These are phyloP conservation scores for Linepithema humile DNA, from an alignment of 1,140 invertebrate species.

Conservation along the genomic window DNA sequence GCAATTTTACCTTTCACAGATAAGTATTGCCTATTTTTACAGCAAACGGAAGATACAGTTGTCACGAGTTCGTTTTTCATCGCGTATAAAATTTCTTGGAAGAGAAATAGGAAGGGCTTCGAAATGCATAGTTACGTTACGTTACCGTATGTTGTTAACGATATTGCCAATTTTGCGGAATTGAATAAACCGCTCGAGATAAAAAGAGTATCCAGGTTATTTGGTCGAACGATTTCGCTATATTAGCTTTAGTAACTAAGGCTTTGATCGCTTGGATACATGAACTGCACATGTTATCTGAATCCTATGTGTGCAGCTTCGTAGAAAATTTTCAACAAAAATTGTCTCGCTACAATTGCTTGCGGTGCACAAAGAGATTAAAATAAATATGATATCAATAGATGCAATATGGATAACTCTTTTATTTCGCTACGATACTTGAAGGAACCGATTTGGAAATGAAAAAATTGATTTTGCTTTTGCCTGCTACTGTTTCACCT, in stretches of 20 bases:
- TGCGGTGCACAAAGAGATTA: constrained; percentile 34
- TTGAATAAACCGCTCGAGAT: constrained; percentile 39
- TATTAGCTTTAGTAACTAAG: constrained; percentile 52
- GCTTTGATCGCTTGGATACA: constrained; percentile 33
- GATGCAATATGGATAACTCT: not conserved
- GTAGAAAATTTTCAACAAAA: constrained; percentile 30
- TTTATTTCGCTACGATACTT: constrained; percentile 3
- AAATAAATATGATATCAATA: constrained; percentile 37
- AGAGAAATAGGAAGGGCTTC: not conserved
- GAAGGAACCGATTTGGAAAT: constrained; percentile 17
- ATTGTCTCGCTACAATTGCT: constrained; percentile 41
- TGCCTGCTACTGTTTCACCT: constrained; percentile 31
- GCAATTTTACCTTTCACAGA: not conserved
- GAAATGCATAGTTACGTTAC: not conserved
- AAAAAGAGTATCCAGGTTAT: constrained; percentile 37
- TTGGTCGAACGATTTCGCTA: constrained; percentile 32
- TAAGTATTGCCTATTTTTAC: not conserved
- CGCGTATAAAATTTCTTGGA: not conserved
- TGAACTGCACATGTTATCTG: constrained; percentile 31
- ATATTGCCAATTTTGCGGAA: constrained; percentile 24
- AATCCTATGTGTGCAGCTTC: constrained; percentile 4
- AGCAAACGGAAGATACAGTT: not conserved
- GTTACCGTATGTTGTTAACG: constrained; percentile 24
- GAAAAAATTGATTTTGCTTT: not conserved
- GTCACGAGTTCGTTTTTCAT: no score